Base-by-base conservation (phyloP, 2,797 vertebrate genomes). In the Sebastes cheni region DNA sequence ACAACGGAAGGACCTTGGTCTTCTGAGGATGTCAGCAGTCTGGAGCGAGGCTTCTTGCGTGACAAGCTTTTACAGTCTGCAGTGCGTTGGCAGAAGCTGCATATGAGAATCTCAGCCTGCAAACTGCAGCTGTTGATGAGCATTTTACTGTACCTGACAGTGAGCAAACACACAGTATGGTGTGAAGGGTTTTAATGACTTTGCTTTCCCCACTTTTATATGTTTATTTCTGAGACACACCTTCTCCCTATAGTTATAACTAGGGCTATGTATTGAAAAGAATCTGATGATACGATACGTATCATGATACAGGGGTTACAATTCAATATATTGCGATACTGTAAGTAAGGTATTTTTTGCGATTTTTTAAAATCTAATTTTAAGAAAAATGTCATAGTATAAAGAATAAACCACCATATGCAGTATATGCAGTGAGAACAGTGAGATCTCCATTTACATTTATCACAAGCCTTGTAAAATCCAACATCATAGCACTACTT, bases 1-100 rank as follows among this genome's bases (percentile, higher is more conserved):
- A 92, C 84, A 90, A 84, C 67, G 2, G 64, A 78, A 71, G 79
- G 61, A 79, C 62, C 66, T 54, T 34, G 71, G 80, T 86, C 73
- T 65, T 84, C 23, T 52, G 80, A 77, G 54, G 74, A 52, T 59
- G 84, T 84, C 87, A 88, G 75, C 75, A 77, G 77, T 82, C 70
- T 80, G 69, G 68, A 67, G 60, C n/a, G 8, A 67, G 61, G 66
- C 16, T 20, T 50, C 65, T 42, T 81, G 75, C 46, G 22, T 88
- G 65, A 86, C 75, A 76, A 25, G 55, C 10, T 14, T 85, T 89
- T 80, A 75, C 76, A 69, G 42, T 54, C 58, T 50, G 61, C 65
- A 67, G 66, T 25, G 20, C 25, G 30, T 10, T 85, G 82, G 56
- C 73, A 86, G 79, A 74, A 67, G 71, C 52, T 56, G 20, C 25